Evolutionary conservation across 64 coral and sea anemone genomes (phyloP).

Genomic region (Hydrozoanthus tunicans): DNA sequence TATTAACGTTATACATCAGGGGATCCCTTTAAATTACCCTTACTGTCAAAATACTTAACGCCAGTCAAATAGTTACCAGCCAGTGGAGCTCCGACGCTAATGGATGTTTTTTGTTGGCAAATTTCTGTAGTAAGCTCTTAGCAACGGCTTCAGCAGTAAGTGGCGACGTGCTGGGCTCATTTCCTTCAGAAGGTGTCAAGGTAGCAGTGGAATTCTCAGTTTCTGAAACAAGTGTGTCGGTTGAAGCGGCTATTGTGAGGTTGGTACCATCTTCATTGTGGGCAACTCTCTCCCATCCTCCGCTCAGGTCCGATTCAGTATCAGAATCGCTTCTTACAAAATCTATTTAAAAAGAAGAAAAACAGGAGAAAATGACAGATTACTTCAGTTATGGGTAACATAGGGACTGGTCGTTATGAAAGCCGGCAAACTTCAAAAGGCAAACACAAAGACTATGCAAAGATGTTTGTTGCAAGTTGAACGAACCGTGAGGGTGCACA

Average conservation of each 20-base stretch:
- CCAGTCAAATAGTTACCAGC: conserved; percentile 58
- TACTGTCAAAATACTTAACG: too few species aligned
- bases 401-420: too few species aligned
- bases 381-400: too few species aligned
- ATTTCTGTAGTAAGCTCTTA: conserved; percentile 84
- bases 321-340: conserved; percentile 24
- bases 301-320: conserved; percentile 47
- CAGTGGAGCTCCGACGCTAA: conserved; percentile 89
- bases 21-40: too few species aligned
- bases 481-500: too few species aligned
- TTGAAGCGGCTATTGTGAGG: conserved; percentile 1
- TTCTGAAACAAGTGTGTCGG: conserved; percentile 15
- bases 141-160: conserved; percentile 91
- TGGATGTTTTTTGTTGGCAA: conserved; percentile 81
- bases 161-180: conserved; percentile 64
- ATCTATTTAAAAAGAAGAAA: background rate
- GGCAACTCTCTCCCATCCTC: conserved; percentile 27
- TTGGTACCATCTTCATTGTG: background rate
- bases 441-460: too few species aligned
- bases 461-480: too few species aligned
- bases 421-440: too few species aligned
- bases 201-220: background rate
- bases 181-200: background rate
- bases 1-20: too few species aligned
- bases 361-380: background rate